A percentile compares a stretch with the other conserved stretches of the same genome.
Evolutionary conservation across 1,140 invertebrate genomes (phyloP).

Genomic region (Drosophila rufa): DNA sequence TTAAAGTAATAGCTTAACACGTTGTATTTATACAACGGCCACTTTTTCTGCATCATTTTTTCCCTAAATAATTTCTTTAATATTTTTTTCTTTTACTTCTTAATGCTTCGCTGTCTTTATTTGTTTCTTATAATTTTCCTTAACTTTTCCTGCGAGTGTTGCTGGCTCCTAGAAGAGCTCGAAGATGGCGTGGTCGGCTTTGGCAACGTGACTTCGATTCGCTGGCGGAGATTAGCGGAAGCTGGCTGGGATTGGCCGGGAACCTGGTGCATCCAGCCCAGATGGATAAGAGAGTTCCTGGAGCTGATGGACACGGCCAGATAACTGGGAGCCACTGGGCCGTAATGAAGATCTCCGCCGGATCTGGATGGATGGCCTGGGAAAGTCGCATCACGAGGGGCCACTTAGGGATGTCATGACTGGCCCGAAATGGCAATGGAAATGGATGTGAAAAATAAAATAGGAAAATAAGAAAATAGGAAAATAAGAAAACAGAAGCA

Average conservation of each 20-base stretch:
- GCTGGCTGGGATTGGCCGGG: conserved; percentile 37
- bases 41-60: too few relatives aligned
- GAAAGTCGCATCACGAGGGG: conserved; percentile 44
- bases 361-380: conserved; percentile 60
- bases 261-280: conserved; percentile 3
- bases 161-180: conserved; percentile 48
- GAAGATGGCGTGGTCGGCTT: conserved; percentile 13
- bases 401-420: conserved; percentile 62
- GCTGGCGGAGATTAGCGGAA: conserved; percentile 60
- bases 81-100: background rate
- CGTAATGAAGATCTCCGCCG: conserved; percentile 47
- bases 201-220: conserved; percentile 73
- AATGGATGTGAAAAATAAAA: background rate
- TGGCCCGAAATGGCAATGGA: conserved; percentile 11
- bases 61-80: background rate
- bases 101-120: background rate
- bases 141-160: conserved; percentile 49
- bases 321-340: conserved; percentile 44
- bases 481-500: conserved; percentile 26
- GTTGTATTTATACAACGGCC: too few relatives aligned
- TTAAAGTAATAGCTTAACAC: too few relatives aligned
- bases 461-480: background rate
- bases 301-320: conserved; percentile 24
- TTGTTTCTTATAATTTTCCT: background rate
- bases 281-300: conserved; percentile 18